A percentile compares a stretch with the other conserved stretches of the same genome.
Conservation (phyloP, 2,797 vertebrate genomes). For the Tokudaia tokunoshimensis region DNA sequence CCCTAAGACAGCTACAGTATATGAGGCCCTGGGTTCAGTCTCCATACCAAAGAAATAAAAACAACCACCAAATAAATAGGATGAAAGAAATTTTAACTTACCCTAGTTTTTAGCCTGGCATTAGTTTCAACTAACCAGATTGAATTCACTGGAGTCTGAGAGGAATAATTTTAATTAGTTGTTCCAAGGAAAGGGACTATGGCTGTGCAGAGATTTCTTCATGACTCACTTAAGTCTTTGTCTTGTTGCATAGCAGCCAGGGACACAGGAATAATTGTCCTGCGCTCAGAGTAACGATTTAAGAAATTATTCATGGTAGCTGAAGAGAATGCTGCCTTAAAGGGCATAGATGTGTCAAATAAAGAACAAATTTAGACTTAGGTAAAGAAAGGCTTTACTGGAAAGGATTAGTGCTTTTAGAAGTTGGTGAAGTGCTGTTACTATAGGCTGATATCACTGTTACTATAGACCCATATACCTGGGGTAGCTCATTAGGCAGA, state of each 20-base stretch:
- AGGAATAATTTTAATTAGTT: constrained; percentile 71
- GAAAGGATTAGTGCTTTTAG: not conserved
- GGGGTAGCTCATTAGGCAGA: not conserved
- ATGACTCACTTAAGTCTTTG: constrained; percentile 60
- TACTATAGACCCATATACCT: not conserved
- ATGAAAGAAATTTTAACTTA: constrained; percentile 18
- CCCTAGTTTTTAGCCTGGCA: constrained; percentile 55
- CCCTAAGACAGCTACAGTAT: not conserved
- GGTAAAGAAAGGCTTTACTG: constrained; percentile 16
- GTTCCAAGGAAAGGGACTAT: constrained; percentile 50
- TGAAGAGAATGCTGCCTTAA: constrained; percentile 48
- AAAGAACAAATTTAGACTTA: not conserved
- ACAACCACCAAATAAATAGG: not conserved
- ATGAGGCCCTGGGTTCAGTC: not conserved
- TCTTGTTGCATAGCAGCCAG: not conserved
- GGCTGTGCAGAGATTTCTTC: constrained; percentile 31
- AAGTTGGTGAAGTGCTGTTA: not conserved
- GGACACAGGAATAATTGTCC: constrained; percentile 61
- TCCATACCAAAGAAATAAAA: not conserved
- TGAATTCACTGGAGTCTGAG: constrained; percentile 59
- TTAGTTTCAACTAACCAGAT: constrained; percentile 72
- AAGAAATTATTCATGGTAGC: constrained; percentile 55
- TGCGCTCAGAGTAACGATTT: constrained; percentile 47
- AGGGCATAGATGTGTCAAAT: constrained; percentile 38
- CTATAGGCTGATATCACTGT: too few relatives aligned